Base-by-base conservation (phyloP, 2,888 invertebrate species). In the Noctua pronuba region DNA sequence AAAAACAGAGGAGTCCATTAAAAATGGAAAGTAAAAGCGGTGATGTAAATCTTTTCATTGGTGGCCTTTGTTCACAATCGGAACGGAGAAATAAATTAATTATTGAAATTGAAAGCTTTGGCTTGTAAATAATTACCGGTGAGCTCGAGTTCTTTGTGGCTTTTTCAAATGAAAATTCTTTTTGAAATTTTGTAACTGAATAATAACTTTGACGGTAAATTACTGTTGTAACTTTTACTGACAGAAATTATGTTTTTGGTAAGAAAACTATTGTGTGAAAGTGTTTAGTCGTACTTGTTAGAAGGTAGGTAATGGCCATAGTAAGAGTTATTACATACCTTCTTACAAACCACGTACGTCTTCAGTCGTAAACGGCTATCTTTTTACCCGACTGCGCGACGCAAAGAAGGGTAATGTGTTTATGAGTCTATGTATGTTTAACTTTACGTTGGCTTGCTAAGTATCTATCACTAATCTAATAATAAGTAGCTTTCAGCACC, bases 1-100 rank as follows among this genome's bases (percentile, higher is more conserved):
- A 72, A 87, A 90, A 83, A 67, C 31, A 74, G 86, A 79, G 85
- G 28, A 31, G 55, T 55, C 73, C 68, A 86, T 86, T 78, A 83
- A 75, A 84, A 75, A 80, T 80, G 69, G 65, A 82, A 84, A 85
- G 86, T 84, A 82, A 74, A 71, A 64, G 65, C 66, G 31, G n/a
- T 68, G 73, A 62, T 65, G 75, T 80, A 77, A 75, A 77, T 75
- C 75, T 49, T 31, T 52, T 68, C n/a, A 77, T 52, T 67, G 44
- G 82, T 49, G 38, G 85, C 66, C 28, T 73, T 81, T 84, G 79
- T 85, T 64, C 31, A 38, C n/a, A 68, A 78, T 55, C 55, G 79
- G 84, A 75, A 82, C 64, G 70, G 28, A 68, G 75, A 72, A 82
- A 66, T 85, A 73, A 82, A 73, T 82, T 60, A 82, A 78, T 52